A percentile compares a stretch with the other conserved stretches of the same genome.
phyloP scores from a whole-genome alignment of 2,797 vertebrate genomes.

The Alosa sapidissima region DNA sequence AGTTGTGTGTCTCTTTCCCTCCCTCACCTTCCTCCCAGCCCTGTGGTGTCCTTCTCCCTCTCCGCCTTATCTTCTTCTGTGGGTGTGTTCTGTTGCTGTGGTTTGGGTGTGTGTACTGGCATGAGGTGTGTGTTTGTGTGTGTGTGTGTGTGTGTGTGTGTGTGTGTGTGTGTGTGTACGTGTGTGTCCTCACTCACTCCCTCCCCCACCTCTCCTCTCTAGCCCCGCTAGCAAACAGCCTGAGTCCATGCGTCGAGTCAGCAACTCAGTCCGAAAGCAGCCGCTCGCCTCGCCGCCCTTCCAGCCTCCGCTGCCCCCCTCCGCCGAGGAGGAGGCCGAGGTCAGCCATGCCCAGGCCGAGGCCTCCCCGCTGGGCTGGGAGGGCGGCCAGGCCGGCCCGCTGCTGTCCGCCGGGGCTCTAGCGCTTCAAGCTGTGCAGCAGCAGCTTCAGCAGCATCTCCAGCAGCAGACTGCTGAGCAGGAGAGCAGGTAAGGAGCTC shows the following conservation, averaged over 20 bases:
- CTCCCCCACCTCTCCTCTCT: constrained; percentile 72
- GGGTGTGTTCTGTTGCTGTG: constrained; percentile 27
- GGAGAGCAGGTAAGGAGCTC: constrained; percentile 76
- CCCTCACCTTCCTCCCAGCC: constrained; percentile 43
- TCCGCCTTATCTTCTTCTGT: neutral
- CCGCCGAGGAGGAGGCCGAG: constrained; percentile 77
- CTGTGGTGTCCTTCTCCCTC: constrained; percentile 28
- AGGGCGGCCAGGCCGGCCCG: constrained; percentile 61
- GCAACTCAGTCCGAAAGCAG: constrained; percentile 91
- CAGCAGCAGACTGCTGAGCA: constrained; percentile 55
- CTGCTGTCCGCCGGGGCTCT: constrained; percentile 46
- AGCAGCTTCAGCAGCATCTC: constrained; percentile 40
- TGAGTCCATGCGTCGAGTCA: constrained; percentile 85
- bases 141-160: constrained; percentile 7
- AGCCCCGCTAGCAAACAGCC: constrained; percentile 91
- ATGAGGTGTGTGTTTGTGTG: neutral
- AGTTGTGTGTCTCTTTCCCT: constrained; percentile 40
- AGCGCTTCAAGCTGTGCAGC: constrained; percentile 44
- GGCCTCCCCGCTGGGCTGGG: constrained; percentile 58
- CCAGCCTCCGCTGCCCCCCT: constrained; percentile 84
- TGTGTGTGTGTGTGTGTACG: constrained; percentile 51
- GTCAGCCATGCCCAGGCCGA: constrained; percentile 57
- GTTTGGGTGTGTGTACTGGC: constrained; percentile 26
- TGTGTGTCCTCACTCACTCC: constrained; percentile 70
- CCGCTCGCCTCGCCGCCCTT: constrained; percentile 86